Percentiles rank a stretch among this genome's conserved stretches.
Evolutionary conservation across 2,888 invertebrate genomes (phyloP).

Genomic region (Sinelater perroti): DNA sequence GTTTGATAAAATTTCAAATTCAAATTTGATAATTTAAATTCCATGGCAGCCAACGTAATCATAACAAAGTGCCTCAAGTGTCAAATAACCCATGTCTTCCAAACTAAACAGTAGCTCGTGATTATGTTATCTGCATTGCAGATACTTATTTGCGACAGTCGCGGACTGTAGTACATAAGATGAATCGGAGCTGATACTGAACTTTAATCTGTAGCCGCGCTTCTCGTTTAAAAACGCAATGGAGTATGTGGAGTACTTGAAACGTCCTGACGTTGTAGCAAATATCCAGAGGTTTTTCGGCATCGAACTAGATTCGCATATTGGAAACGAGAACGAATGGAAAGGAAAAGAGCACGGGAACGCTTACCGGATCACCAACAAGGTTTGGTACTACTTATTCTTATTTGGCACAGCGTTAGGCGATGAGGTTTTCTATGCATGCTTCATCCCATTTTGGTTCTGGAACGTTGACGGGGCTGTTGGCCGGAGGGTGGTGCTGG

Average conservation of each 20-base stretch:
- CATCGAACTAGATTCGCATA: slow-evolving; percentile 56
- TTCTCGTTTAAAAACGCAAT: slow-evolving; percentile 29
- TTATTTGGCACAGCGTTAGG: slow-evolving; percentile 86
- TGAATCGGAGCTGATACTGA: slow-evolving; percentile 1
- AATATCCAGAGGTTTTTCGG: slow-evolving; percentile 84
- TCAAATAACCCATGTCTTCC: background rate
- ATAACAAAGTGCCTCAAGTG: slow-evolving; percentile 3
- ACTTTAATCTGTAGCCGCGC: slow-evolving; percentile 11
- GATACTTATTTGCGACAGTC: background rate
- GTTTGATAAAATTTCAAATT: no score
- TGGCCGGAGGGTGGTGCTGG: slow-evolving; percentile 80
- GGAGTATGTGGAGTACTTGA: slow-evolving; percentile 70
- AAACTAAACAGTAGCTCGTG: slow-evolving; percentile 8
- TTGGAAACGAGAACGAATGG: slow-evolving; percentile 49
- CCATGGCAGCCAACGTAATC: background rate
- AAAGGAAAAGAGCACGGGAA: no score
- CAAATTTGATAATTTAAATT: no score
- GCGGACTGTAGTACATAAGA: slow-evolving; percentile 1
- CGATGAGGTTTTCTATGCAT: slow-evolving; percentile 89
- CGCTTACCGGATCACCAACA: slow-evolving; percentile 71
- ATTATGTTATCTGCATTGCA: slow-evolving; percentile 29
- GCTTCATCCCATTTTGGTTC: slow-evolving; percentile 93
- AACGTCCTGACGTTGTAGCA: slow-evolving; percentile 79
- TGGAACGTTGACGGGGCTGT: slow-evolving; percentile 94
- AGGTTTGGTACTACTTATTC: slow-evolving; percentile 87